phyloP scores from a whole-genome alignment of 1,140 invertebrate genomes.

The Drosophila burlai region DNA sequence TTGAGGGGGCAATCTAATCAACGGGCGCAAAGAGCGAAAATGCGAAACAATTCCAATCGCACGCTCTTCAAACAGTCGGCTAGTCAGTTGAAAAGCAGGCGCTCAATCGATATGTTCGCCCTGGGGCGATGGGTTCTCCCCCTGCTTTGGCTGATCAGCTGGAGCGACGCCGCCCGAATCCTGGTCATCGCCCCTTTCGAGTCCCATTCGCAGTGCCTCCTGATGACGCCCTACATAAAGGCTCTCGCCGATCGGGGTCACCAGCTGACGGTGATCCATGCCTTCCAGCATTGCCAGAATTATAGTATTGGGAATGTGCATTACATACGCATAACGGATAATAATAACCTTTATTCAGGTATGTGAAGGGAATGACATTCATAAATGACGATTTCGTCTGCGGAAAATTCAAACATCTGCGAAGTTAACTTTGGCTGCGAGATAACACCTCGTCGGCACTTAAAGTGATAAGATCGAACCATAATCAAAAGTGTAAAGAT shows the following conservation, averaged over 20 bases:
- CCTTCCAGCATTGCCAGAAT: conserved; percentile 24
- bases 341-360: conserved; percentile 14
- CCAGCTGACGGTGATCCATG: conserved; percentile 60
- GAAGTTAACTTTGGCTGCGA: not conserved
- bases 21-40: not conserved
- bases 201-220: conserved; percentile 42
- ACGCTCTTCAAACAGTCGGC: not conserved
- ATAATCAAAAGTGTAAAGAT: not conserved
- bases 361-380: not conserved
- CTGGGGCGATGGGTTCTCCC: conserved; percentile 1
- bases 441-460: not conserved
- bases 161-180: conserved; percentile 9
- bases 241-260: conserved; percentile 52
- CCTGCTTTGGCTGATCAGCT: conserved; percentile 1
- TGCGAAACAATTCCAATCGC: conserved; percentile 3
- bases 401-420: not conserved
- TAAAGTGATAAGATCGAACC: not conserved
- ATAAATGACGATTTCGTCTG: not conserved
- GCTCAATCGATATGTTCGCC: conserved; percentile 15
- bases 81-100: not conserved
- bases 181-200: conserved; percentile 52
- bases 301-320: conserved; percentile 2
- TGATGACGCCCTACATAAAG: conserved; percentile 47
- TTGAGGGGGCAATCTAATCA: conserved; percentile 33
- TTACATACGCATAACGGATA: conserved; percentile 40